phyloP scores from a whole-genome alignment of 2,113 vertebrate species.

The Columba janthina region DNA sequence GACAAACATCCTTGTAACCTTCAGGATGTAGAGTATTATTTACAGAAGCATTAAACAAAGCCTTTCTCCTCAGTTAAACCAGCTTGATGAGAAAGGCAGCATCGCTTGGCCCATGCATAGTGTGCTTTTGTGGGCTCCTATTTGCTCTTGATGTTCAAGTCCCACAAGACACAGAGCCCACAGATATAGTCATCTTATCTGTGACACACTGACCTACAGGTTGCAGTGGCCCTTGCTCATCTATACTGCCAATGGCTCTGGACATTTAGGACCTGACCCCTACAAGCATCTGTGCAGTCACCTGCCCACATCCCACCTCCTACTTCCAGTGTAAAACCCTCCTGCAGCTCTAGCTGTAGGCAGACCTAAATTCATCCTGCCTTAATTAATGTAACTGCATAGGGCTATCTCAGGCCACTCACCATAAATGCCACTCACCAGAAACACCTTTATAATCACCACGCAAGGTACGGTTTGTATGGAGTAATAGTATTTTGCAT shows the following conservation, averaged over 20 bases:
- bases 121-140: not conserved
- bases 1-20: not conserved
- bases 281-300: not conserved
- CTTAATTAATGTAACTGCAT: not conserved
- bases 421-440: not conserved
- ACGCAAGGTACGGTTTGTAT: not conserved
- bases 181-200: not conserved
- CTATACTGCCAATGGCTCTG: not conserved
- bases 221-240: not conserved
- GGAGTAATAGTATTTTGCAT: not conserved
- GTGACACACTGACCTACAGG: not conserved
- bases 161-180: not conserved
- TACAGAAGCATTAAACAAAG: not conserved
- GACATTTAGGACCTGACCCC: not conserved
- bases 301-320: not conserved
- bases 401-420: not conserved
- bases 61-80: not conserved
- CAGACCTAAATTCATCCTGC: not conserved
- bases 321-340: not conserved
- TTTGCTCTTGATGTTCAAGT: not conserved
- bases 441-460: not conserved
- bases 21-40: not conserved
- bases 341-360: not conserved
- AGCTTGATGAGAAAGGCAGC: not conserved
- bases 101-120: fast-evolving